phyloP scores from a whole-genome alignment of 2,113 vertebrate genomes.

The Hyla sarda region DNA sequence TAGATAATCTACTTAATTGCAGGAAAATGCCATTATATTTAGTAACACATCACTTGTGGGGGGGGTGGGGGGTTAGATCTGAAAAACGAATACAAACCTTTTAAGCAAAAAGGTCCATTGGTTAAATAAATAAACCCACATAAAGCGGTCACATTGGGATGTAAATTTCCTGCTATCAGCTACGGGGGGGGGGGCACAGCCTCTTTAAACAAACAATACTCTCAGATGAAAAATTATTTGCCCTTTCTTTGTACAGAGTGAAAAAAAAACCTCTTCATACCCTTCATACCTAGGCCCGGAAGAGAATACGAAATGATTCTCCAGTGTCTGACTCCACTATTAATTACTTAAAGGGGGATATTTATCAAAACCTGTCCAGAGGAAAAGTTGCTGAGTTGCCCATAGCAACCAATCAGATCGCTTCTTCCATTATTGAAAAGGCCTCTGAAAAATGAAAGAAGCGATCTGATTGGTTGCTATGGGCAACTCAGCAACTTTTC shows the following conservation, averaged over 20 bases:
- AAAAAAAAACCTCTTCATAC: background rate
- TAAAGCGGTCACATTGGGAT: conserved; percentile 56
- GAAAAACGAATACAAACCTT: conserved; percentile 53
- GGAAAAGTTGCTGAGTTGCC: too few species aligned
- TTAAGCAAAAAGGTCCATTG: conserved; percentile 59
- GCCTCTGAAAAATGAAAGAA: too few species aligned
- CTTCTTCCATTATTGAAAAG: too few species aligned
- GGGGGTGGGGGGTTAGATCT: conserved; percentile 39
- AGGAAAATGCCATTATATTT: conserved; percentile 53
- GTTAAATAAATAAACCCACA: conserved; percentile 61
- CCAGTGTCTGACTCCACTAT: background rate
- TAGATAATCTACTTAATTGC: conserved; percentile 53
- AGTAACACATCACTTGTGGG: conserved; percentile 58
- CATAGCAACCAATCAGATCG: too few species aligned
- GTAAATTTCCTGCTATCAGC: conserved; percentile 58
- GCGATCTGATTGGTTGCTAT: too few species aligned
- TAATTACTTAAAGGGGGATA: too few species aligned
- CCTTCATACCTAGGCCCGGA: background rate
- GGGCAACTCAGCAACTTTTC: too few species aligned
- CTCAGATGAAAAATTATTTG: conserved; percentile 49
- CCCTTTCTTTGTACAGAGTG: background rate
- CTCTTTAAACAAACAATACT: conserved; percentile 58
- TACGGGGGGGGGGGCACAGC: conserved; percentile 27
- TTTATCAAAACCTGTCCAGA: too few species aligned
- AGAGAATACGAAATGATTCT: background rate